Base-by-base conservation (phyloP, 2,888 invertebrate species). In the Oscheius sp. region DNA sequence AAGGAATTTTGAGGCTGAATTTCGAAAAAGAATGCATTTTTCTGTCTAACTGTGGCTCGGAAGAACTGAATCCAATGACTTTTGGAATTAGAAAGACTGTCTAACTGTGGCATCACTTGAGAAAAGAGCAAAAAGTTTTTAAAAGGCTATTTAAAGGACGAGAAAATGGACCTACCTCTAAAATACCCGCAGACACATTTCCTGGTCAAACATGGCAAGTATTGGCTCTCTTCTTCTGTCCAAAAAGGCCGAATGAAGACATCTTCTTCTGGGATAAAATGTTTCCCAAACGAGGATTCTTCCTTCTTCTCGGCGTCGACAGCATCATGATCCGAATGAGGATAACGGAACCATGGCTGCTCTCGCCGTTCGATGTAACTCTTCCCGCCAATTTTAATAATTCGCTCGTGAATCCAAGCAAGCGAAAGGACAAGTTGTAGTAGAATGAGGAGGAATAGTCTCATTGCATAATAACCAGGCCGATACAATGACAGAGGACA, bases 101-200 rank as follows among this genome's bases (percentile, higher is more conserved):
- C n/a, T n/a, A n/a, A n/a, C n/a, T n/a, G n/a, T n/a, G n/a, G n/a
- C n/a, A n/a, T n/a, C n/a, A n/a, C n/a, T n/a, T n/a, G n/a, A n/a
- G n/a, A n/a, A n/a, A n/a, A n/a, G n/a, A n/a, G n/a, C n/a, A n/a
- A n/a, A n/a, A n/a, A n/a, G n/a, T n/a, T n/a, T n/a, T n/a, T n/a
- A n/a, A n/a, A n/a, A n/a, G n/a, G n/a, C n/a, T n/a, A n/a, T n/a
- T n/a, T n/a, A n/a, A n/a, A n/a, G n/a, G n/a, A n/a, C n/a, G n/a
- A n/a, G n/a, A n/a, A n/a, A n/a, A n/a, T n/a, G n/a, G n/a, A 9
- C 9, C 23, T 12, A 78, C 80, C 80, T 41, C 76, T 73, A 52
- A 76, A 85, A 66, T 78, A 80, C 18, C 78, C 80, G 68, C 85
- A 85, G 18, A 81, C 75, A 58, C 84, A 85, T n/a, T 76, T 71